A percentile compares a stretch with the other conserved stretches of the same genome.
Conservation (phyloP, 2,113 vertebrate genomes). For the Oxyruncus cristatus region DNA sequence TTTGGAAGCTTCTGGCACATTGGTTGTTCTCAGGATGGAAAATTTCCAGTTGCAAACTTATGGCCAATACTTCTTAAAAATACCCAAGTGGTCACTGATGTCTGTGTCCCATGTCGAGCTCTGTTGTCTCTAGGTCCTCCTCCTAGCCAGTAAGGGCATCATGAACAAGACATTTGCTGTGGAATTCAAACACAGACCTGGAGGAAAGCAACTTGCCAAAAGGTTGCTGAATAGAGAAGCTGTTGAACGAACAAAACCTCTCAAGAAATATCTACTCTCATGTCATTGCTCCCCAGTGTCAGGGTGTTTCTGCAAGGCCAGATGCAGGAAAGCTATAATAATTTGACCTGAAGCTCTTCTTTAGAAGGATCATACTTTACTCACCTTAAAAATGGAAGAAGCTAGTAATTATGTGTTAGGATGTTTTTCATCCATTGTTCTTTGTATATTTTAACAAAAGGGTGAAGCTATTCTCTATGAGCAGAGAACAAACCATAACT, state of each 20-base stretch:
- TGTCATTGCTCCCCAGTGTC: background rate
- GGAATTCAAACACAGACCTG: background rate
- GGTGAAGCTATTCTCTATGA: background rate
- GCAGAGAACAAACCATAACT: background rate
- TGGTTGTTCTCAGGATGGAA: background rate
- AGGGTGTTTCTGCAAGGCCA: background rate
- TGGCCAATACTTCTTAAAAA: background rate
- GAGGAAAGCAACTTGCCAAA: background rate
- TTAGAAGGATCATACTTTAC: background rate
- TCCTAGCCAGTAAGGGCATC: background rate
- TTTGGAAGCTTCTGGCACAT: background rate
- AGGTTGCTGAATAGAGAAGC: background rate
- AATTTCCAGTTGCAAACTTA: background rate
- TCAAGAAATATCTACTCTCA: background rate
- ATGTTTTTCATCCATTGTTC: background rate
- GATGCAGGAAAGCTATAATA: background rate
- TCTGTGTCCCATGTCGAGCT: background rate
- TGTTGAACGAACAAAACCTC: background rate
- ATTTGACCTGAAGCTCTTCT: background rate
- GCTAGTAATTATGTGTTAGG: background rate
- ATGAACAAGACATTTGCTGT: background rate
- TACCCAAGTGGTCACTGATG: background rate
- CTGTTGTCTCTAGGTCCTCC: background rate
- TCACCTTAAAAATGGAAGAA: background rate
- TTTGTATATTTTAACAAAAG: background rate